phyloP scores from a whole-genome alignment of 2,888 invertebrate genomes.

The Pachymerium ferrugineum region DNA sequence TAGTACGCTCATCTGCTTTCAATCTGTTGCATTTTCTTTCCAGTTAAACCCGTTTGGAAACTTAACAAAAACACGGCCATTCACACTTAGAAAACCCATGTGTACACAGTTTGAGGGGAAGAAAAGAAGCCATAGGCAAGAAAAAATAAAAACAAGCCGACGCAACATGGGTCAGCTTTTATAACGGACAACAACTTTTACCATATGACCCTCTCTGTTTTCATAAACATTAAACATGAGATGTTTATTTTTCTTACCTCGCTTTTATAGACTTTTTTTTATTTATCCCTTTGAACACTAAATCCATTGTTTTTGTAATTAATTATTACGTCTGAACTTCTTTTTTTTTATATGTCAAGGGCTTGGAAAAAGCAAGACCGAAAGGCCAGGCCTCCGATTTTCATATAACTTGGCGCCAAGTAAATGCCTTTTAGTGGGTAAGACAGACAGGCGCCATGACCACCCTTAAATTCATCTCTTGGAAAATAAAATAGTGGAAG shows the following conservation, averaged over 20 bases:
- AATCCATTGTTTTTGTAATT: background rate
- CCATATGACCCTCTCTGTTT: background rate
- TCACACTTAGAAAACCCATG: background rate
- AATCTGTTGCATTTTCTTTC: constrained; percentile 1
- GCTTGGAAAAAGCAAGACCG: background rate
- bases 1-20: background rate
- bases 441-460: constrained; percentile 9
- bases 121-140: background rate
- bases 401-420: background rate
- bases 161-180: background rate
- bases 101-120: no score
- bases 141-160: background rate
- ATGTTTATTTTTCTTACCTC: background rate
- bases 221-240: background rate
- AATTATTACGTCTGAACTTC: background rate
- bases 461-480: background rate
- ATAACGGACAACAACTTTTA: background rate
- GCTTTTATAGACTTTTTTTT: no score
- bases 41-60: background rate
- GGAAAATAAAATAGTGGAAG: background rate
- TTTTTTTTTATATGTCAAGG: background rate
- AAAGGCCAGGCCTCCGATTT: no score
- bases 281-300: background rate
- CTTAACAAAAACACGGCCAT: background rate
- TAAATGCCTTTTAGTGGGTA: background rate